A percentile compares a stretch with the other conserved stretches of the same genome.
Conservation (phyloP, 2,888 invertebrate genomes). For the Temnothorax ravouxi region DNA sequence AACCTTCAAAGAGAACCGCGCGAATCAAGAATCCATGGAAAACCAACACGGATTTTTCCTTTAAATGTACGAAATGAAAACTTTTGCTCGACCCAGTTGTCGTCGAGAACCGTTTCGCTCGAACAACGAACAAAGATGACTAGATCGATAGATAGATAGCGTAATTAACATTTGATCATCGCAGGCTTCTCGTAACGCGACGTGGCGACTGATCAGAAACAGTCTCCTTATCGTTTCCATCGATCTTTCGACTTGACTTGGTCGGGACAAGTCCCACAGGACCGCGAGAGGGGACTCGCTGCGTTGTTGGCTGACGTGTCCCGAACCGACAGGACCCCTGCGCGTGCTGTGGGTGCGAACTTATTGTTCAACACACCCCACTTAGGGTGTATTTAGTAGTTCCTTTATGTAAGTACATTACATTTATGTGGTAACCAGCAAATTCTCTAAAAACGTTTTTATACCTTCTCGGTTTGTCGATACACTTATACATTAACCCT, state of each 20-base stretch:
- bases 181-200: slow-evolving; percentile 74
- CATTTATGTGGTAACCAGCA: neutral
- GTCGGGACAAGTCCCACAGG: slow-evolving; percentile 75
- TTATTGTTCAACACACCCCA: slow-evolving; percentile 68
- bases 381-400: slow-evolving; percentile 63
- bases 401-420: slow-evolving; percentile 40
- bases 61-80: neutral
- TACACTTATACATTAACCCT: neutral
- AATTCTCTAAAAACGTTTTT: neutral
- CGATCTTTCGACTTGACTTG: slow-evolving; percentile 78
- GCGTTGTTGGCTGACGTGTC: slow-evolving; percentile 68
- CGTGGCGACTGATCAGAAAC: slow-evolving; percentile 81
- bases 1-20: slow-evolving; percentile 46
- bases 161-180: slow-evolving; percentile 78
- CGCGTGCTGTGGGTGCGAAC: slow-evolving; percentile 54
- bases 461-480: neutral
- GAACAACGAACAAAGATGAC: neutral
- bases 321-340: slow-evolving; percentile 66
- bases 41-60: neutral
- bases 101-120: neutral
- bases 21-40: slow-evolving; percentile 8
- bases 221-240: slow-evolving; percentile 80
- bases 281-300: slow-evolving; percentile 71
- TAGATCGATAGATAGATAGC: slow-evolving; percentile 51
- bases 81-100: neutral